These are phyloP conservation scores for Cyrtodaria siliqua DNA, from an alignment of 2,888 invertebrate genomes.

Conservation along the genomic window DNA sequence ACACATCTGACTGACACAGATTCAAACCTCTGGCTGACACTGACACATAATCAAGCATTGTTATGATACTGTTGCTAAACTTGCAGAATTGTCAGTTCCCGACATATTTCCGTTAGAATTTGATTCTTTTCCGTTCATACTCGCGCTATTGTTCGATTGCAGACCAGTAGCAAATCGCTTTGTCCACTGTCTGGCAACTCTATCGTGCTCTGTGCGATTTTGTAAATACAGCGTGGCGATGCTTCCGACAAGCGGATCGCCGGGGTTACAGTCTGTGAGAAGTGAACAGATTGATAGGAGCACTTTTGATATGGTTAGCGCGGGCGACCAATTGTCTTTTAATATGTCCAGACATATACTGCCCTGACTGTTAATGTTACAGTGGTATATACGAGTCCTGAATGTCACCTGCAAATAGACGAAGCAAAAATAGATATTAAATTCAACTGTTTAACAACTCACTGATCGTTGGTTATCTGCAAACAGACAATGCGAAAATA, in stretches of 20 bases:
- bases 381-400: conserved; percentile 99
- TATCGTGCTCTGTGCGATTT: conserved; percentile 98
- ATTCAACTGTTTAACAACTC: too few species aligned
- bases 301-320: conserved; percentile 98
- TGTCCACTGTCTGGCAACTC: conserved; percentile 99
- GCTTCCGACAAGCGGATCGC: conserved; percentile 98
- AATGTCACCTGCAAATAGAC: conserved; percentile 89
- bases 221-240: conserved; percentile 99
- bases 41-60: neutral
- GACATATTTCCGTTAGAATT: conserved; percentile 40
- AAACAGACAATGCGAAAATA: conserved; percentile 2
- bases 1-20: neutral
- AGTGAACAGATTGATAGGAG: conserved; percentile 98
- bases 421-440: too few species aligned
- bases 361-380: conserved; percentile 99
- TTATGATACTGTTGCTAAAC: conserved; percentile 50
- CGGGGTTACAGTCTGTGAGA: conserved; percentile 99
- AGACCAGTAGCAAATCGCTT: conserved; percentile 95
- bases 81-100: conserved; percentile 33
- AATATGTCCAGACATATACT: conserved; percentile 99
- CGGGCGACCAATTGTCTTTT: conserved; percentile 99
- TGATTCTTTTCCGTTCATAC: conserved; percentile 36
- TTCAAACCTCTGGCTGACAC: conserved; percentile 24
- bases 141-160: conserved; percentile 47
- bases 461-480: too few species aligned